Base-by-base conservation (phyloP, 1,140 invertebrate genomes). In the Ylistrum balloti region DNA sequence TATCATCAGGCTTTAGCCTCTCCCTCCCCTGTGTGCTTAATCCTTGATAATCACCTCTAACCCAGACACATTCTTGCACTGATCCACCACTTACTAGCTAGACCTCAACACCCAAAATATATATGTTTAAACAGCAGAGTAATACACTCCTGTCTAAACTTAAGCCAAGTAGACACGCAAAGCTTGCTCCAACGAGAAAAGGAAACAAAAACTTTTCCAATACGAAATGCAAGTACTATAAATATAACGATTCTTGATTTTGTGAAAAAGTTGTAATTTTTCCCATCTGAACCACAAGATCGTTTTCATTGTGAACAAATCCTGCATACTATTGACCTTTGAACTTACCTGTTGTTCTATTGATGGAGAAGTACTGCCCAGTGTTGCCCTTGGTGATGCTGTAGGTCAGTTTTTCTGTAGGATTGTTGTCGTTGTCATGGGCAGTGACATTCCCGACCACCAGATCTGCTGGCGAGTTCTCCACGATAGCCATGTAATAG, bases 351-450 rank as follows among this genome's bases (percentile, higher is more conserved):
- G 98, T 98, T 9, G 97, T 97, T 33, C 97, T 97, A 96, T 99
- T 98, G 93, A 99, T 99, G 88, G 97, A 96, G 96, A 99, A 99
- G 94, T 98, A 98, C 86, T 98, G 98, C 94, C 98, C 98, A 0
- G 98, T 98, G 97, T 99, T 99, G 92, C 98, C 99, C 38, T 98
- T 98, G 0, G 97, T 98, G 96, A 99, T 99, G 91, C 97, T 97
- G 95, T 98, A 99, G 41, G 97, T 97, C 94, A 99, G 97, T 91
- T 97, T 96, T 89, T 95, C 97, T 85, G 97, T 96, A 33, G 97
- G 97, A 93, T 97, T 97, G 48, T 97, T 97, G 96, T 99, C 99
- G 28, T 97, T 97, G 97, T 99, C 99, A 87, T 97, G 96, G 15
- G 98, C 98, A 89, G 97, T 97, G 22, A 99, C 97, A 95, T 98